Evolutionary conservation across 2,797 vertebrate species (phyloP).

Genomic region (Epinephelus coioides): DNA sequence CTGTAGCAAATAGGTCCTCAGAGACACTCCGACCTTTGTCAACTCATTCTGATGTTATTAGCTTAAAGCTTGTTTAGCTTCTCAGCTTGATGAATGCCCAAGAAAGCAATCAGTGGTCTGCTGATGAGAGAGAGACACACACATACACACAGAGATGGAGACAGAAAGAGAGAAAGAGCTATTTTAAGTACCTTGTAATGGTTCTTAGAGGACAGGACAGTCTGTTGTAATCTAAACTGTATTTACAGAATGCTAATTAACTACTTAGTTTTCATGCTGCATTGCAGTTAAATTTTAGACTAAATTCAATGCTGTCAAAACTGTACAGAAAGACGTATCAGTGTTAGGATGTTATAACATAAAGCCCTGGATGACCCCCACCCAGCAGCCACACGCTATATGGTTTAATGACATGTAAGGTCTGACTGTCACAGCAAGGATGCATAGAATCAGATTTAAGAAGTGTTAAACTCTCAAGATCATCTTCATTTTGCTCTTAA

Average conservation of each 20-base stretch:
- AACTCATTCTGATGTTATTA: constrained; percentile 65
- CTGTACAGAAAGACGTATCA: not conserved
- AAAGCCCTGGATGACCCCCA: constrained; percentile 1
- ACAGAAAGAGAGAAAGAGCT: too few relatives aligned
- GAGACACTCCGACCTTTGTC: constrained; percentile 55
- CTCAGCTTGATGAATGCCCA: constrained; percentile 44
- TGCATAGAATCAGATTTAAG: not conserved
- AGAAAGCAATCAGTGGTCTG: constrained; percentile 33
- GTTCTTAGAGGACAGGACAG: not conserved
- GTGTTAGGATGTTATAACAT: not conserved
- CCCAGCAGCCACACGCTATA: not conserved
- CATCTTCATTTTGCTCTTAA: not conserved
- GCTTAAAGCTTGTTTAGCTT: constrained; percentile 40
- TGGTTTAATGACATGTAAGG: not conserved
- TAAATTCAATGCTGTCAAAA: not conserved
- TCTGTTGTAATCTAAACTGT: not conserved
- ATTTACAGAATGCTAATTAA: too few relatives aligned
- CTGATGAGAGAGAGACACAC: not conserved
- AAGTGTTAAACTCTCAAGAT: not conserved
- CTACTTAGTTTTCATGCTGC: too few relatives aligned
- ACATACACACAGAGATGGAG: not conserved
- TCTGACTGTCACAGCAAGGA: not conserved
- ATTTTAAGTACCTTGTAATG: not conserved
- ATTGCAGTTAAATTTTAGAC: too few relatives aligned
- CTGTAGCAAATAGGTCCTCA: constrained; percentile 42